phyloP scores from a whole-genome alignment of 2,888 invertebrate species.

The Sarcophaga variegata region DNA sequence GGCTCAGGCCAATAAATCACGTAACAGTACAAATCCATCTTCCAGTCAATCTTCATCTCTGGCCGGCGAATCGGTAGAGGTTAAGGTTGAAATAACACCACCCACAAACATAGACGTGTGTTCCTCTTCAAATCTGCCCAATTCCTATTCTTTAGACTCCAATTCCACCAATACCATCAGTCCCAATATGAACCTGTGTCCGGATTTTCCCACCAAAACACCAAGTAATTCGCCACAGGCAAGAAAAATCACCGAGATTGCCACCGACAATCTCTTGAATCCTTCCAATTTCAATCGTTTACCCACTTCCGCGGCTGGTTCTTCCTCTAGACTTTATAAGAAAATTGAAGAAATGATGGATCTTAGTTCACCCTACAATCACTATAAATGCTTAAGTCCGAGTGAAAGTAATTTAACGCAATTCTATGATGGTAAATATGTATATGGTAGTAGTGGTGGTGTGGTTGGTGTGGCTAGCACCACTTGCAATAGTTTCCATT shows the following conservation, averaged over 20 bases:
- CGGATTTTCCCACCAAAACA: conserved; percentile 78
- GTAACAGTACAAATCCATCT: conserved; percentile 81
- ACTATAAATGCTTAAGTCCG: conserved; percentile 88
- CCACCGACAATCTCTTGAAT: conserved; percentile 80
- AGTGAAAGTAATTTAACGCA: conserved; percentile 83
- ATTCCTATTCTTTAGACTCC: conserved; percentile 81
- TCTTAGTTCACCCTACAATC: conserved; percentile 88
- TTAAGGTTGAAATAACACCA: conserved; percentile 82
- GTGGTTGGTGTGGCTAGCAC: conserved; percentile 62
- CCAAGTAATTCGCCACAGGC: conserved; percentile 78
- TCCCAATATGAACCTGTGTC: conserved; percentile 78
- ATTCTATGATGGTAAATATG: conserved; percentile 80
- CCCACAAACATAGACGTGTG: conserved; percentile 78
- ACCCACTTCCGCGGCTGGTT: conserved; percentile 79
- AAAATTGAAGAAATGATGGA: conserved; percentile 83
- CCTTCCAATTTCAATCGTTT: conserved; percentile 80
- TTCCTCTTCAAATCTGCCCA: conserved; percentile 77
- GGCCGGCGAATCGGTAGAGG: conserved; percentile 81
- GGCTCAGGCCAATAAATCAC: conserved; percentile 79
- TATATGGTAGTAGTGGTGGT: conserved; percentile 74
- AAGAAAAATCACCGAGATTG: conserved; percentile 80
- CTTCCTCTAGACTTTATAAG: conserved; percentile 80
- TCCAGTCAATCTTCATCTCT: conserved; percentile 81
- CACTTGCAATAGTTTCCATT: conserved; percentile 67
- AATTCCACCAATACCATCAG: conserved; percentile 79